A percentile compares a stretch with the other conserved stretches of the same genome.
Conservation (phyloP, 2,113 vertebrate genomes). For the Tringa solitaria region DNA sequence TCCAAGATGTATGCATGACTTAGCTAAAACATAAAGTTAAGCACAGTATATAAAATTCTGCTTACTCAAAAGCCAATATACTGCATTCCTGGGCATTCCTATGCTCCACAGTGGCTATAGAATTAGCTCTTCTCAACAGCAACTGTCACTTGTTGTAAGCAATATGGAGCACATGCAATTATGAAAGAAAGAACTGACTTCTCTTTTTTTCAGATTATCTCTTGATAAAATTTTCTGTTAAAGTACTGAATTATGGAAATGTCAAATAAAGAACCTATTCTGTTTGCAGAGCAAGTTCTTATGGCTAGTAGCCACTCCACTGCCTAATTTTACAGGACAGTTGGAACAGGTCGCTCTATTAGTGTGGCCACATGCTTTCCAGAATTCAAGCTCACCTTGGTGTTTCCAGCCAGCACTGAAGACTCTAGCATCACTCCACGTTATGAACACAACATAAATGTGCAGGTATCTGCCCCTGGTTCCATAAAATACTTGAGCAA, state of each 20-base stretch:
- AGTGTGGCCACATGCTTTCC: background rate
- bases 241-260: background rate
- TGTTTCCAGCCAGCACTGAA: background rate
- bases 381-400: background rate
- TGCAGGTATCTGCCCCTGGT: background rate
- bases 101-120: background rate
- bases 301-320: background rate
- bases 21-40: background rate
- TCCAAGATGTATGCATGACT: background rate
- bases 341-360: background rate
- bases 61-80: background rate
- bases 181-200: background rate
- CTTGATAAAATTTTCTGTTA: background rate
- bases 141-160: background rate
- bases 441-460: background rate
- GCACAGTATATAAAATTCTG: background rate
- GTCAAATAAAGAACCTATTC: background rate
- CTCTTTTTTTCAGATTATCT: background rate
- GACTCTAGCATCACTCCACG: background rate
- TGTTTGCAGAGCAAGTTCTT: background rate
- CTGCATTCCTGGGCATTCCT: background rate
- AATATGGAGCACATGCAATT: accelerated
- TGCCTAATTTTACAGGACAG: background rate
- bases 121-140: background rate
- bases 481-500: background rate